Evolutionary conservation across 1,140 invertebrate genomes (phyloP).

Genomic region (Drosophila santomea): DNA sequence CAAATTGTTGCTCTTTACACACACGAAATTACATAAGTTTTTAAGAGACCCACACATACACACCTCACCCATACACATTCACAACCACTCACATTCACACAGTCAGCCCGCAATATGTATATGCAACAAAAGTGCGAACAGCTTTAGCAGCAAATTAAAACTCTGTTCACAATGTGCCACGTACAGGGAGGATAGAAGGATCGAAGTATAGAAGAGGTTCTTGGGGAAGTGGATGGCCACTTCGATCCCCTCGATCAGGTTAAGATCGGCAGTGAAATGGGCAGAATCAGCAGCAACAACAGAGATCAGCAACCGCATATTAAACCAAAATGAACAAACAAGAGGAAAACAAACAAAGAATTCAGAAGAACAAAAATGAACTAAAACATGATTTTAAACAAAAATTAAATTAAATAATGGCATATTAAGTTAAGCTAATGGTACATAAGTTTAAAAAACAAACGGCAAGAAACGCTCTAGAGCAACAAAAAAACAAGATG

Average conservation of each 20-base stretch:
- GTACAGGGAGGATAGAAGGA: conserved; percentile 36
- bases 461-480: conserved; percentile 74
- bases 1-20: conserved; percentile 36
- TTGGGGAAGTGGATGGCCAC: conserved; percentile 10
- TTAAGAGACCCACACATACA: conserved; percentile 50
- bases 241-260: conserved; percentile 28
- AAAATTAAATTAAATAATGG: conserved; percentile 79
- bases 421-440: conserved; percentile 82
- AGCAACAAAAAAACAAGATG: conserved; percentile 66
- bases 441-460: conserved; percentile 83
- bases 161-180: conserved; percentile 65
- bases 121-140: conserved; percentile 42
- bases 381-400: conserved; percentile 77
- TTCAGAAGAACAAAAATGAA: conserved; percentile 54
- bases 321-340: conserved; percentile 22
- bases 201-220: conserved; percentile 11
- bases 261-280: conserved; percentile 49
- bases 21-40: conserved; percentile 61
- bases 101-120: conserved; percentile 33
- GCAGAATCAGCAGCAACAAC: conserved; percentile 37
- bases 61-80: background rate
- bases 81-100: background rate
- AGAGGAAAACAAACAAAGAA: conserved; percentile 18
- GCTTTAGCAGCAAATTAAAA: conserved; percentile 64
- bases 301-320: conserved; percentile 47